Percentiles rank a stretch among this genome's conserved stretches.
These are phyloP conservation scores for Heliconius ismenius DNA, from an alignment of 2,888 invertebrate genomes.

Conservation along the genomic window DNA sequence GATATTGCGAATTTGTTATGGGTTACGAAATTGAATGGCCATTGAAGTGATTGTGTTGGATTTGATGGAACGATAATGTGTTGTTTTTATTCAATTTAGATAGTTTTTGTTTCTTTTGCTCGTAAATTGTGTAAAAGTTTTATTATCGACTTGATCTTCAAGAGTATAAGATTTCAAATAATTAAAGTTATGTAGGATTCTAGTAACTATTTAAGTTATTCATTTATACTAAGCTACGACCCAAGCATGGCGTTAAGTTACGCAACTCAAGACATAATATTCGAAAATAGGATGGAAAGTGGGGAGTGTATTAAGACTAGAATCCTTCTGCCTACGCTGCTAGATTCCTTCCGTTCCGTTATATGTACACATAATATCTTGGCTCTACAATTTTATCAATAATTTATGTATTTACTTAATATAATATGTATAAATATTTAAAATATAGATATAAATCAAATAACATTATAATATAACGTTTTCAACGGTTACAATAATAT, in stretches of 20 bases:
- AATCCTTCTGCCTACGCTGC: too few species aligned
- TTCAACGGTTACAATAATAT: background rate
- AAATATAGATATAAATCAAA: background rate
- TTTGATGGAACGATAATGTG: slow-evolving; percentile 25
- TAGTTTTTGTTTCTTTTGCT: background rate
- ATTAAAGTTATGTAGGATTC: background rate
- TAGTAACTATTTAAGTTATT: background rate
- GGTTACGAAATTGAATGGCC: slow-evolving; percentile 53
- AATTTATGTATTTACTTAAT: background rate
- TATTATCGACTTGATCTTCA: background rate
- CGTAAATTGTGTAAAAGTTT: background rate
- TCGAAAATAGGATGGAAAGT: too few species aligned
- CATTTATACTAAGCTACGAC: background rate
- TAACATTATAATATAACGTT: background rate
- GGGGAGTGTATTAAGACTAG: too few species aligned
- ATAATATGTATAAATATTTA: background rate
- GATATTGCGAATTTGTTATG: slow-evolving; percentile 64
- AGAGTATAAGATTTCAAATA: background rate
- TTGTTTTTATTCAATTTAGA: background rate
- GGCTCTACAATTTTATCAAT: background rate
- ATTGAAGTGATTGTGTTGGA: slow-evolving; percentile 38
- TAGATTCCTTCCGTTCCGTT: too few species aligned
- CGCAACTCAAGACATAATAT: background rate
- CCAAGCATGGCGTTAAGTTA: background rate
- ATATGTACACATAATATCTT: background rate